Base-by-base conservation (phyloP, 2,113 vertebrate species). In the Gobio gobio region DNA sequence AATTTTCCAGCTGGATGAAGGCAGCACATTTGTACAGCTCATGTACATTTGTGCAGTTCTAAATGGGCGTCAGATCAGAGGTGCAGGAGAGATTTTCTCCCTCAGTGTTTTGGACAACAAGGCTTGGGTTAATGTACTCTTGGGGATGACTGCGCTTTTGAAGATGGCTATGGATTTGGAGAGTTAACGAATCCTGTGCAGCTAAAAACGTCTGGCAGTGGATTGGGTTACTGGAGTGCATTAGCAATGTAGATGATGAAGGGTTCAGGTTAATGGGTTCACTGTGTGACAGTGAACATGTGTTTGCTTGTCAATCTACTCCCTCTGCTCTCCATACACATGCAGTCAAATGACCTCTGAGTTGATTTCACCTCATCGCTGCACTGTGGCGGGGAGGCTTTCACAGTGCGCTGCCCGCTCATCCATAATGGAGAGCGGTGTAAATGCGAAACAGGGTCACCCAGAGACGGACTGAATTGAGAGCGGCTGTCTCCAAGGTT, bases 31-130 rank as follows among this genome's bases (percentile, higher is more conserved):
- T 87, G 13, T 40, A 77, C 70, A 58, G 43, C 45, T 81, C 43
- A 6, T 45, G 61, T 78, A 83, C 79, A 87, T 82, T 85, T 22
- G 86, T 79, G 40, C 5, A 14, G 14, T 36, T 26, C 82, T 82
- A 90, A 88, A 80, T 88, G 85, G 72, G 78, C 36, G 16, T 10
- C 87, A 82, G 24, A 80, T 83, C 66, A 86, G 83, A 45, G 83
- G 58, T 76, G 68, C 61, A 45, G 51, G 64, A 40, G 49, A 58
- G 36, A 63, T 66, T 24, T 22, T 56, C 49, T 78, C 12, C 43
- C 26, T 70, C 10, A 40, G 40, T 63, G 63, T 47, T 63, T 22
- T 4, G 20, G 36, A 72, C 20, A 0, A 2, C 68, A n/a, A n/a
- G 68, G 16, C 36, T 72, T 40, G 36, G 36, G 10, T 70, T 43